phyloP scores from a whole-genome alignment of 2,888 invertebrate genomes.

The Epinotia brunnichana region DNA sequence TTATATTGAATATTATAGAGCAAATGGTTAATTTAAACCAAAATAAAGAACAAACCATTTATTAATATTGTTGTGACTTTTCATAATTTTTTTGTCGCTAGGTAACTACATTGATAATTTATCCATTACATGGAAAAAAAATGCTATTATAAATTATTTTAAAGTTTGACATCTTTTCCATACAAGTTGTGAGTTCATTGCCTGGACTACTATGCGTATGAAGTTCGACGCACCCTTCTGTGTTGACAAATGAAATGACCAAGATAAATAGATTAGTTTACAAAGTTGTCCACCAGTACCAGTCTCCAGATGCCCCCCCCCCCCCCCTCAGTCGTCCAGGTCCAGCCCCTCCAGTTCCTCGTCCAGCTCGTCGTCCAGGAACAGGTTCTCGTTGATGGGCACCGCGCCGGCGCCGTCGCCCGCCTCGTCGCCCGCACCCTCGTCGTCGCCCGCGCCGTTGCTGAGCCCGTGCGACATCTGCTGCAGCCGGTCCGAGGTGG shows the following conservation, averaged over 20 bases:
- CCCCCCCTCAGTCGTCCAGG: conserved; percentile 85
- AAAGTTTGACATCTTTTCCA: too few relatives aligned
- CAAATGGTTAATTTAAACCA: too few relatives aligned
- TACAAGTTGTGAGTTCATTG: too few relatives aligned
- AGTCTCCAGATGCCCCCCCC: too few relatives aligned
- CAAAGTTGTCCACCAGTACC: neutral
- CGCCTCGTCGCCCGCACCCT: conserved; percentile 60
- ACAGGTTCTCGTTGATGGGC: conserved; percentile 96
- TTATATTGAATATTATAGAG: too few relatives aligned
- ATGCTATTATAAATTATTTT: too few relatives aligned
- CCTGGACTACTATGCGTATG: too few relatives aligned
- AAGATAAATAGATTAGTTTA: neutral
- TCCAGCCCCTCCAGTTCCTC: conserved; percentile 93
- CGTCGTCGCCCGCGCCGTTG: conserved; percentile 60
- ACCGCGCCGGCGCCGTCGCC: conserved; percentile 78
- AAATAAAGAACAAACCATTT: too few relatives aligned
- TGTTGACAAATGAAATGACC: neutral
- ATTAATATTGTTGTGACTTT: too few relatives aligned
- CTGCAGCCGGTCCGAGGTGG: conserved; percentile 86
- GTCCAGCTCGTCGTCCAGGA: conserved; percentile 93
- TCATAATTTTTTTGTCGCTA: too few relatives aligned
- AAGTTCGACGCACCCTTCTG: neutral
- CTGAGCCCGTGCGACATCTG: conserved; percentile 67
- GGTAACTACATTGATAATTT: too few relatives aligned
- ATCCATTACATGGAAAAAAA: too few relatives aligned